phyloP scores from a whole-genome alignment of 2,888 invertebrate genomes.

The Nysson spinosus region DNA sequence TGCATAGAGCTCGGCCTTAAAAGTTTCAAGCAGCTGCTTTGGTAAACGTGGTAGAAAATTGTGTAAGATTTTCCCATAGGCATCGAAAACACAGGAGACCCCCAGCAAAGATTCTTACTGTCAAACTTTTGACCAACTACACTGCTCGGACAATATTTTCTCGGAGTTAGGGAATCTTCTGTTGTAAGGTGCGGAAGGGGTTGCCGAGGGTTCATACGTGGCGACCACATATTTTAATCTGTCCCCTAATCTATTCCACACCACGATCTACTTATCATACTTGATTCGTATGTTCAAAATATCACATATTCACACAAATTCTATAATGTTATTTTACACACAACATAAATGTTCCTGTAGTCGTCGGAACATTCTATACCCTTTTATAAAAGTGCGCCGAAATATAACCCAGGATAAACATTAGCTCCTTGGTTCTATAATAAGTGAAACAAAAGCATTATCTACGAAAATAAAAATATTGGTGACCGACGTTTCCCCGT shows the following conservation, averaged over 20 bases:
- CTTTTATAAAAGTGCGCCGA: no score
- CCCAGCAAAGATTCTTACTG: constrained; percentile 66
- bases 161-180: constrained; percentile 3
- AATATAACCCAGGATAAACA: no score
- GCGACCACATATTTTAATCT: constrained; percentile 1
- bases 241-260: neutral
- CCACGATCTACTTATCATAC: neutral
- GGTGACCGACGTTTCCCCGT: no score
- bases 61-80: constrained; percentile 67
- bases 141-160: constrained; percentile 16
- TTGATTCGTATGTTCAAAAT: neutral
- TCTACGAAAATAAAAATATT: no score
- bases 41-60: constrained; percentile 52
- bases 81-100: constrained; percentile 63
- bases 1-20: constrained; percentile 72
- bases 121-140: constrained; percentile 34
- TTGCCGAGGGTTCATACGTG: constrained; percentile 38
- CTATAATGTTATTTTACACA: no score
- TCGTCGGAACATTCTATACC: no score
- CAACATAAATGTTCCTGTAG: no score
- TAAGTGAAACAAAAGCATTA: no score
- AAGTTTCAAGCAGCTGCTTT: constrained; percentile 56
- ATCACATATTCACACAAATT: no score
- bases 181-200: constrained; percentile 69
- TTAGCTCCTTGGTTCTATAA: no score